A percentile compares a stretch with the other conserved stretches of the same genome.
These are phyloP conservation scores for Melanotaenia parkinsoni DNA, from an alignment of 2,797 vertebrate species.

Conservation along the genomic window DNA sequence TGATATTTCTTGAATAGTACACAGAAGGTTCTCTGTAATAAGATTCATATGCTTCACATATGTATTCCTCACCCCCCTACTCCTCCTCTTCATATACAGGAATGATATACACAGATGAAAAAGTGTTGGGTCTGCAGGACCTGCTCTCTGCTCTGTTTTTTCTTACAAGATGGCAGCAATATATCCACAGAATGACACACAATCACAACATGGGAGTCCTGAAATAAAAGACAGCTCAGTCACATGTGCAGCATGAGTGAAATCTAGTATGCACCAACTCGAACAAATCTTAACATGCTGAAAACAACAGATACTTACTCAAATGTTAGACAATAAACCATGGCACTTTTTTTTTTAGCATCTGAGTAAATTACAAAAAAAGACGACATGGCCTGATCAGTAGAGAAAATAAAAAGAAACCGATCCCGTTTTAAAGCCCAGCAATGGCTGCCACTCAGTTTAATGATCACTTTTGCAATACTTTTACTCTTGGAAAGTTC, in stretches of 20 bases:
- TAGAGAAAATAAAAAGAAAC: background rate
- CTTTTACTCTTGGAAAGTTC: conserved; percentile 19
- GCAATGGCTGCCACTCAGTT: background rate
- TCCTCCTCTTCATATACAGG: conserved; percentile 41
- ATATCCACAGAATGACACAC: conserved; percentile 16
- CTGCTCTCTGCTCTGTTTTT: background rate
- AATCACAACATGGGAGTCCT: conserved; percentile 39
- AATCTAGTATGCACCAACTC: background rate
- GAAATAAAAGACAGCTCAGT: conserved; percentile 2
- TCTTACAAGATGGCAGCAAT: conserved; percentile 47
- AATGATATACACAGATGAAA: conserved; percentile 43
- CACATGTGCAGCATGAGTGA: background rate
- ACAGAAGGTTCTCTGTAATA: conserved; percentile 17
- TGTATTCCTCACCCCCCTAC: background rate
- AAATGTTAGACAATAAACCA: background rate
- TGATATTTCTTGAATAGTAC: conserved; percentile 6
- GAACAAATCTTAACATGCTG: background rate
- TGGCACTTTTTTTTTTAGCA: conserved; percentile 27
- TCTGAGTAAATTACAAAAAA: conserved; percentile 4
- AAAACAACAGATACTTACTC: conserved; percentile 44
- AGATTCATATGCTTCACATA: conserved; percentile 1
- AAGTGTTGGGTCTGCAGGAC: background rate
- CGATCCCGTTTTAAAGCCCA: background rate
- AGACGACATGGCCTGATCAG: background rate
- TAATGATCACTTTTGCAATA: background rate